A percentile compares a stretch with the other conserved stretches of the same genome.
These are phyloP conservation scores for Papilio polytes DNA, from an alignment of 1,140 invertebrate species.

Conservation along the genomic window DNA sequence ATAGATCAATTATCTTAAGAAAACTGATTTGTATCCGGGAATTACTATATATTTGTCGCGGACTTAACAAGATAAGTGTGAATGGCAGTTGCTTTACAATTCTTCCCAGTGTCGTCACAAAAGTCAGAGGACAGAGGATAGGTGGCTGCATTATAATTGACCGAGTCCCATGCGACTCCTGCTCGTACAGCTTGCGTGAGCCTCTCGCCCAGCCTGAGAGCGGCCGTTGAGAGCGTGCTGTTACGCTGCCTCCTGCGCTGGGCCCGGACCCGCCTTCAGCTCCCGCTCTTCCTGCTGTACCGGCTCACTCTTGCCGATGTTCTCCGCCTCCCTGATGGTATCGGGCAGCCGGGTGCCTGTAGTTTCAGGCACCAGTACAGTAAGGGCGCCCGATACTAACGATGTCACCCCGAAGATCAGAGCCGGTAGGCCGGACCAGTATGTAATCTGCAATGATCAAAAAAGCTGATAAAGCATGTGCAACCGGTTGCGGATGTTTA, in stretches of 20 bases:
- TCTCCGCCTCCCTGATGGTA: neutral
- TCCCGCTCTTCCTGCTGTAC: neutral
- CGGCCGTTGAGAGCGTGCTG: neutral
- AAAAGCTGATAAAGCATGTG: conserved; percentile 13
- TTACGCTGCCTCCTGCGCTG: neutral
- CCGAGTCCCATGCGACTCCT: neutral
- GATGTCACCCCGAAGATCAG: conserved; percentile 71
- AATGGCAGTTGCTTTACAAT: neutral
- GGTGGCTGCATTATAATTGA: neutral
- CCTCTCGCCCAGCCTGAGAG: neutral
- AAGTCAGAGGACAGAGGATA: neutral
- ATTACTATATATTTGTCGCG: no score
- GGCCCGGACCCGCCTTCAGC: neutral
- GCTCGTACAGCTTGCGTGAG: neutral
- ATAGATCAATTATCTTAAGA: no score
- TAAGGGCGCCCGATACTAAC: conserved; percentile 60
- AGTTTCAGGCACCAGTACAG: conserved; percentile 71
- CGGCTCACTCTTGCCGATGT: neutral
- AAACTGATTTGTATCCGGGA: no score
- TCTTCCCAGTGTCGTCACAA: neutral
- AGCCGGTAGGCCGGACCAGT: conserved; percentile 69
- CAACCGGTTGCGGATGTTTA: neutral
- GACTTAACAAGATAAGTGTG: no score
- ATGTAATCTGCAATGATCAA: conserved; percentile 59
- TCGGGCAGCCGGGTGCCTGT: conserved; percentile 48